phyloP scores from a whole-genome alignment of 2,888 invertebrate species.

The Sphaerolaimus hirsutus region DNA sequence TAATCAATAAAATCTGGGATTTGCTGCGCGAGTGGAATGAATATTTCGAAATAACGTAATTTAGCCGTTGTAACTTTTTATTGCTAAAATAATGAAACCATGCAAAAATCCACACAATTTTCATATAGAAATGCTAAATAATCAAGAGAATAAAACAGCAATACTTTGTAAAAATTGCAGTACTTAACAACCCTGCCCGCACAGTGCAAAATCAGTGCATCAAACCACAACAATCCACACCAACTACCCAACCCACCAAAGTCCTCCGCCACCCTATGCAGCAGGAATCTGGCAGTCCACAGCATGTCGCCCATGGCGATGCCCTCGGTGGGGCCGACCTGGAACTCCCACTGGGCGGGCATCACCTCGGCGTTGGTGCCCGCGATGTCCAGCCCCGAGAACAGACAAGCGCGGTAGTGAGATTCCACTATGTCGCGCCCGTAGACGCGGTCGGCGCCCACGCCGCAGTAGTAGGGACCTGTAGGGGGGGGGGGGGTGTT shows the following conservation, averaged over 20 bases:
- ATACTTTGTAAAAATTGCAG: too few relatives aligned
- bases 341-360: conserved; percentile 36
- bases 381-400: conserved; percentile 66
- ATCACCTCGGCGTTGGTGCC: conserved; percentile 93
- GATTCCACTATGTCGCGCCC: conserved; percentile 85
- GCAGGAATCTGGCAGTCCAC: conserved; percentile 28
- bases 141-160: too few relatives aligned
- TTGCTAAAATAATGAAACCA: too few relatives aligned
- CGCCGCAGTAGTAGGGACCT: conserved; percentile 91
- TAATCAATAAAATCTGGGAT: too few relatives aligned
- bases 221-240: not conserved
- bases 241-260: conserved; percentile 18
- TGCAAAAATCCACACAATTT: too few relatives aligned
- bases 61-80: too few relatives aligned
- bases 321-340: conserved; percentile 30
- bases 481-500: not conserved
- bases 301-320: conserved; percentile 28
- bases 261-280: conserved; percentile 29
- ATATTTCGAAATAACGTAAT: too few relatives aligned
- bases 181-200: too few relatives aligned
- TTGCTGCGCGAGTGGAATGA: too few relatives aligned
- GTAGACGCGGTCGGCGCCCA: conserved; percentile 76
- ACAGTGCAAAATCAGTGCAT: not conserved
- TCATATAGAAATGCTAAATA: too few relatives aligned
- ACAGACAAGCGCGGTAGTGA: conserved; percentile 75